phyloP scores from a whole-genome alignment of 2,888 invertebrate species.

The Meganola albula region DNA sequence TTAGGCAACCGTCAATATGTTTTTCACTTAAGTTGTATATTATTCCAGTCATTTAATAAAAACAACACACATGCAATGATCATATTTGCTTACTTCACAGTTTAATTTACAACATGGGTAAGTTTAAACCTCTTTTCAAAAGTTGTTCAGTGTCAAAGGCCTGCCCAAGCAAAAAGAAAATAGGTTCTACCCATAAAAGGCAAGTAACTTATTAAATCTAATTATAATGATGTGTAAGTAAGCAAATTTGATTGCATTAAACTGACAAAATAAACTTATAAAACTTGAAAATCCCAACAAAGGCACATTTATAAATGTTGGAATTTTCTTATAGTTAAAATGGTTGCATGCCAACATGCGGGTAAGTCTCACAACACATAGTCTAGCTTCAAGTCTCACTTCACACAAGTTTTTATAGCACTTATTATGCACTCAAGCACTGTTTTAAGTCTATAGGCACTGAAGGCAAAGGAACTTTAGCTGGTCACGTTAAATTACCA shows the following conservation, averaged over 20 bases:
- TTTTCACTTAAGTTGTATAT: constrained; percentile 21
- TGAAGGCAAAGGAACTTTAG: constrained; percentile 27
- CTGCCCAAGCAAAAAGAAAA: no score
- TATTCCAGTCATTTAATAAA: constrained; percentile 26
- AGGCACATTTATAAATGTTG: constrained; percentile 20
- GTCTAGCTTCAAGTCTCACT: constrained; percentile 34
- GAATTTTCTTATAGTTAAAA: constrained; percentile 30
- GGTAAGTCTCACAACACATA: constrained; percentile 42
- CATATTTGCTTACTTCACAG: constrained; percentile 26
- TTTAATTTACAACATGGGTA: no score
- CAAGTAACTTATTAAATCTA: no score
- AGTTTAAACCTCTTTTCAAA: no score
- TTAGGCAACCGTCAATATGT: constrained; percentile 24
- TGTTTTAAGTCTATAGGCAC: constrained; percentile 31
- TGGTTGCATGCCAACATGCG: constrained; percentile 47
- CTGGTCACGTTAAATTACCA: no score
- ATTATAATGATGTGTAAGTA: constrained; percentile 16
- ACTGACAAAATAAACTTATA: constrained; percentile 11
- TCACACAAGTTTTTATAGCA: constrained; percentile 33
- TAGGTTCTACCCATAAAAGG: no score
- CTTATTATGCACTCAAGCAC: constrained; percentile 35
- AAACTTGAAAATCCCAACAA: constrained; percentile 24
- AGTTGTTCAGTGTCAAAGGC: no score
- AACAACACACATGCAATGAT: constrained; percentile 32
- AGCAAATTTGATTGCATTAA: constrained; percentile 22